Evolutionary conservation across 2,113 vertebrate species (phyloP), one percentile per base, ranked within the genome.

Genomic region (Ameiurus melas): DNA sequence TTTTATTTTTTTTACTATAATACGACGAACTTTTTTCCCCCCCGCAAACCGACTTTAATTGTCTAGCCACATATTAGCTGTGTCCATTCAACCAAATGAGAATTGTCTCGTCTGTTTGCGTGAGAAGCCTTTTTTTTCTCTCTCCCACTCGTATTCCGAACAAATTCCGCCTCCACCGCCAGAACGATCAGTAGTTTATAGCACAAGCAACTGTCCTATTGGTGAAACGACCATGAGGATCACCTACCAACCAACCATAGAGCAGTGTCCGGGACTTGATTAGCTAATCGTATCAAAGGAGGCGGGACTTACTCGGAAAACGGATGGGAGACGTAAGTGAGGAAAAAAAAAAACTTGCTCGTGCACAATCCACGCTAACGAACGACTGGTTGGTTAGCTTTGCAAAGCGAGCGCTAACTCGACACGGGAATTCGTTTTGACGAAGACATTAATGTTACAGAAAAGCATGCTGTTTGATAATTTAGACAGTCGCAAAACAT

Each of bases 91-190:
- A 57, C 66, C 68, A 66, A 83, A 77, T 55, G 47, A 53, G 25
- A 64, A 62, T 77, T 71, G 66, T 77, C 73, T 73, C 30, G 66
- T 25, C 73, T 47, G 16, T 57, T 70, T 75, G 80, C 80, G 80
- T 62, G 86, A 75, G 80, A 83, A 83, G 66, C 66, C 55, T 62
- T 66, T 85, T 53, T 71, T 51, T 6, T 55, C 19, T 77, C 43
- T 86, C 85, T 77, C 57, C 85, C 71, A 86, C 70, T 75, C 85
- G 85, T 86, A 60, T 86, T 60, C 62, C 83, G 83, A 43, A 47
- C 25, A 30, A 68, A 70, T 66, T 33, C 85, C 70, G 85, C 55
- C 85, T 60, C n/a, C 55, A 43, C 20, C 6, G 16, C 22, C 4
- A 27, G 53, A 60, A 22, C 75, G 68, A 57, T 73, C 30, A 0